Conservation (phyloP, 1,140 invertebrate genomes). For the Sitobion miscanthi region DNA sequence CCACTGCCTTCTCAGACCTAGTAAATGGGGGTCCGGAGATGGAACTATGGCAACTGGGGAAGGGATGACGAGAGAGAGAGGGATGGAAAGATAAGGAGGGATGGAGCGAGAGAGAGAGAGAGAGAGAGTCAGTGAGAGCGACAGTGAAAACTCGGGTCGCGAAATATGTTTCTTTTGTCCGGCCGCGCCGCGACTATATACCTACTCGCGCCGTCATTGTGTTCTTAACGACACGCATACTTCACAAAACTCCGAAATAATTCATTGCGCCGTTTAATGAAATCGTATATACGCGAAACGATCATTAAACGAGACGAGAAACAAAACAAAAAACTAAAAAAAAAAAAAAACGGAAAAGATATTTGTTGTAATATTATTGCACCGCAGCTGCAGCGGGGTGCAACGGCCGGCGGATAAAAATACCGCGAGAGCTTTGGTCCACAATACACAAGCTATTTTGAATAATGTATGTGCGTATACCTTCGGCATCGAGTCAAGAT, state of each 20-base stretch:
- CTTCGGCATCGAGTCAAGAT: neutral
- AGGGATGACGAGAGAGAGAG: neutral
- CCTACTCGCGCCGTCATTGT: neutral
- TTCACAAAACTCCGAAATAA: neutral
- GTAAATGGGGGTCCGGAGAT: neutral
- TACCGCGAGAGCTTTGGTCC: neutral
- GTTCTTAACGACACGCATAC: neutral
- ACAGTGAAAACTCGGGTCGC: conserved; percentile 12
- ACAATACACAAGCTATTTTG: neutral
- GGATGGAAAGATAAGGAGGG: neutral
- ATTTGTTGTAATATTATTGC: neutral
- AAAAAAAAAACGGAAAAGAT: neutral
- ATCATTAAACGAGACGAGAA: neutral
- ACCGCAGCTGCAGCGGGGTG: too few species aligned
- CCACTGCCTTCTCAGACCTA: neutral
- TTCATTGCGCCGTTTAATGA: neutral
- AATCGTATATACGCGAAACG: neutral
- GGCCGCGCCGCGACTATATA: neutral
- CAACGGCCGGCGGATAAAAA: neutral
- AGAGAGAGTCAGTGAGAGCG: neutral
- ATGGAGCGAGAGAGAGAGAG: neutral
- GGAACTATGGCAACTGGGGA: neutral
- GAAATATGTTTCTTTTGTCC: conserved; percentile 27
- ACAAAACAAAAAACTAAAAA: neutral
- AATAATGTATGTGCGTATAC: neutral